Conservation (phyloP, 2,888 invertebrate species). For the Phasia obesa region DNA sequence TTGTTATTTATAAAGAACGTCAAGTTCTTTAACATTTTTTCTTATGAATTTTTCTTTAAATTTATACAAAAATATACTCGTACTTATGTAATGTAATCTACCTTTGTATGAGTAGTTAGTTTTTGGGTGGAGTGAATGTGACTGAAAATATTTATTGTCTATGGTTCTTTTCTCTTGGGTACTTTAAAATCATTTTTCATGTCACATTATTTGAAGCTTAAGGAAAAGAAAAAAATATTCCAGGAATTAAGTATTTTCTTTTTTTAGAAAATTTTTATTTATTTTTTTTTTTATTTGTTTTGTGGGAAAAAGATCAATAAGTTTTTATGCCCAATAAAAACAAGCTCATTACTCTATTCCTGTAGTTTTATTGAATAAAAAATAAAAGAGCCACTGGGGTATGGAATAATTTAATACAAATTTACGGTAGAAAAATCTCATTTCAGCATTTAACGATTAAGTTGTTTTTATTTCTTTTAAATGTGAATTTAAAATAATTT, state of each 20-base stretch:
- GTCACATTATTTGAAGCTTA: conserved; percentile 26
- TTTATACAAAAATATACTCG: no score
- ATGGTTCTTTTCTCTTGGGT: conserved; percentile 7
- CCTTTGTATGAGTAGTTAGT: neutral
- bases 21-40: neutral
- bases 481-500: no score
- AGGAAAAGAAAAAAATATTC: conserved; percentile 13
- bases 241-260: neutral
- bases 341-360: no score
- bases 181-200: conserved; percentile 41
- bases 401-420: no score
- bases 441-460: no score
- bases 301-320: no score
- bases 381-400: no score
- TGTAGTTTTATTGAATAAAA: no score
- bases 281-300: no score
- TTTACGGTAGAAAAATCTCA: no score
- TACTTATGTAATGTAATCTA: conserved; percentile 5
- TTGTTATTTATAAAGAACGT: neutral
- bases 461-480: no score
- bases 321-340: no score
- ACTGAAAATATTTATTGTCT: conserved; percentile 10
- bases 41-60: conserved; percentile 46
- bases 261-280: neutral
- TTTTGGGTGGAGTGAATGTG: neutral